These are phyloP conservation scores for Rhinoraja longicauda DNA, from an alignment of 2,797 vertebrate species.

Conservation along the genomic window DNA sequence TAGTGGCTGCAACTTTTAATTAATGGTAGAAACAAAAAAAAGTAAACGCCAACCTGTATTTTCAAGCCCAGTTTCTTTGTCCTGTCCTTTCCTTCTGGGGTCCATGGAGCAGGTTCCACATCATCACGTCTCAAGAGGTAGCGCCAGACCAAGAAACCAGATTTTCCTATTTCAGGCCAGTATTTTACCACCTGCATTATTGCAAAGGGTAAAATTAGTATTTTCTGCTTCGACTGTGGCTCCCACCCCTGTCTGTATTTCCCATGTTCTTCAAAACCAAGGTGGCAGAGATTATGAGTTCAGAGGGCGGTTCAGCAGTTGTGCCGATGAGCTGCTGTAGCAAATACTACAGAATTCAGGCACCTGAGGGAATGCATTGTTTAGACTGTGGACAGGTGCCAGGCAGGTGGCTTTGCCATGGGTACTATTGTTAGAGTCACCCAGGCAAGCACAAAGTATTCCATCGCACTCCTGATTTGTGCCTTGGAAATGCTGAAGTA, in stretches of 20 bases:
- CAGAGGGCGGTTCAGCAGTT: too few relatives aligned
- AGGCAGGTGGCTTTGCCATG: too few relatives aligned
- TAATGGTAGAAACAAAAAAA: neutral
- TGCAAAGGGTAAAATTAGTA: constrained; percentile 38
- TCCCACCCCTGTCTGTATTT: neutral
- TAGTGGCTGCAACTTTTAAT: neutral
- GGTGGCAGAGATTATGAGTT: too few relatives aligned
- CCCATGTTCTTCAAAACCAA: too few relatives aligned
- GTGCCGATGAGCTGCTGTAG: too few relatives aligned
- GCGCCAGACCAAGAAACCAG: constrained; percentile 95
- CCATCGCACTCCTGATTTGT: too few relatives aligned
- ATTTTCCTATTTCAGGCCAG: constrained; percentile 97
- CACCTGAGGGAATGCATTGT: too few relatives aligned
- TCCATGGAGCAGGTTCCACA: constrained; percentile 90
- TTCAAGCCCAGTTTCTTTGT: constrained; percentile 84
- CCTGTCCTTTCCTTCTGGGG: constrained; percentile 84
- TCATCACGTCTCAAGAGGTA: constrained; percentile 94
- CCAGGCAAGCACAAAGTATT: too few relatives aligned
- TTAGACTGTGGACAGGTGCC: too few relatives aligned
- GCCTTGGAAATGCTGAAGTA: too few relatives aligned
- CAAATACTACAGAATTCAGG: too few relatives aligned
- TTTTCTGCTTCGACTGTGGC: neutral
- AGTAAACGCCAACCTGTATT: constrained; percentile 73
- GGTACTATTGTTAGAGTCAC: too few relatives aligned
- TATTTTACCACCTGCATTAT: constrained; percentile 89